Base-by-base conservation (phyloP, 2,797 vertebrate genomes). In the Emydoidea blandingii region DNA sequence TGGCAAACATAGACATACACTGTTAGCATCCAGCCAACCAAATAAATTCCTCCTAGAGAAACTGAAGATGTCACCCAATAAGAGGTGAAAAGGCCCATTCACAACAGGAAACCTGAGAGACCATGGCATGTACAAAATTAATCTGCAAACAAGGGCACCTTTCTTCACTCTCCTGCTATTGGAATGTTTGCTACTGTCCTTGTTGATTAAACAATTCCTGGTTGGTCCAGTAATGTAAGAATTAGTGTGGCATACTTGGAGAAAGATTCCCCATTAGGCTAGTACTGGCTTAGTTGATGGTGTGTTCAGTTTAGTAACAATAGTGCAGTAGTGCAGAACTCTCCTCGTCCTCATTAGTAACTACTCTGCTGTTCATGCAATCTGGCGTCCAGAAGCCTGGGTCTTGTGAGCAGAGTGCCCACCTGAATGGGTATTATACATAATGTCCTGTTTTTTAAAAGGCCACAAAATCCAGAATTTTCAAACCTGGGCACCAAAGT, bases 131-230 rank as follows among this genome's bases (percentile, higher is more conserved):
- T 57, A 74, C 82, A 62, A 90, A 88, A 94, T 65, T 29, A 84
- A 53, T 89, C 2, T 2, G 59, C 65, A 88, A 81, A 87, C 21
- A 65, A 90, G 34, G 6, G 2, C 1, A 0, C 6, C 1, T 79
- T 78, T 93, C 87, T 80, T 91, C 74, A 4, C 74, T 74, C 31
- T 86, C 53, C 50, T 78, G 31, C 72, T 80, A 5, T 82, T 87
- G 68, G 79, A 88, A 90, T 79, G 82, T 89, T 95, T 84, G 89
- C 53, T 84, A 5, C 87, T 94, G 87, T 29, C 80, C 94, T 92
- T 93, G 92, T 94, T 96, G 92, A 97, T 94, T 93, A 94, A 96
- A 93, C 86, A 90, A 49, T 92, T 90, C 82, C 78, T 87, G 18
- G 79, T 50, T 91, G 54, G 50, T 87, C 93, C 78, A 88, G 2